Conservation (phyloP, 2,888 invertebrate species). For the Synanthedon vespiformis region DNA sequence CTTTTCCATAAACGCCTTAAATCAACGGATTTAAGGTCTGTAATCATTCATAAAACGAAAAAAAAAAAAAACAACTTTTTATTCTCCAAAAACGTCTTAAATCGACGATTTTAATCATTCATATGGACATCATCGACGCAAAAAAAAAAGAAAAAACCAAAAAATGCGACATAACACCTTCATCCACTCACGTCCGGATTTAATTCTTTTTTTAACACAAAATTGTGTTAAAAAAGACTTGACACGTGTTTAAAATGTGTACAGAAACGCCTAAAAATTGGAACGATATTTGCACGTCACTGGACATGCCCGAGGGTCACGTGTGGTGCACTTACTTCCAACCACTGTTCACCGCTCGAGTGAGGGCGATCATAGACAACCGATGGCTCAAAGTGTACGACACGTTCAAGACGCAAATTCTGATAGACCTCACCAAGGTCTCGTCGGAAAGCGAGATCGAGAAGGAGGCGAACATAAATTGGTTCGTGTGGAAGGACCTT, state of each 20-base stretch:
- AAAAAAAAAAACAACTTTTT: no score
- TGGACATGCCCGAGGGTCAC: conserved; percentile 68
- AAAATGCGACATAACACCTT: no score
- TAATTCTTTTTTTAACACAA: neutral
- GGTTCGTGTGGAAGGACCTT: conserved; percentile 82
- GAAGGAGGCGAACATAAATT: conserved; percentile 74
- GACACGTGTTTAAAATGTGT: no score
- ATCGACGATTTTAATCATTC: no score
- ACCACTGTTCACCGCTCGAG: conserved; percentile 77
- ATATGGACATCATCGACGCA: no score
- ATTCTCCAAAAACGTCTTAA: no score
- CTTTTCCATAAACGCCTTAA: no score
- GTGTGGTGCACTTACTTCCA: conserved; percentile 82
- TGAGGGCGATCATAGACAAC: conserved; percentile 70
- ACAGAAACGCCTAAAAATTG: conserved; percentile 74
- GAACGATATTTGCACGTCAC: conserved; percentile 71
- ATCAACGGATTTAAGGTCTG: no score
- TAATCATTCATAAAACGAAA: no score
- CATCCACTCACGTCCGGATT: no score
- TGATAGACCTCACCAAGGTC: conserved; percentile 48
- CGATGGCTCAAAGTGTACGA: conserved; percentile 52
- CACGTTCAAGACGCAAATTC: conserved; percentile 42
- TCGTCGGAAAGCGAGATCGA: conserved; percentile 55
- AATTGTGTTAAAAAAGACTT: no score
- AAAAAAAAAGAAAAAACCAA: no score